phyloP scores from a whole-genome alignment of 2,113 vertebrate genomes.

The Clupea harengus region DNA sequence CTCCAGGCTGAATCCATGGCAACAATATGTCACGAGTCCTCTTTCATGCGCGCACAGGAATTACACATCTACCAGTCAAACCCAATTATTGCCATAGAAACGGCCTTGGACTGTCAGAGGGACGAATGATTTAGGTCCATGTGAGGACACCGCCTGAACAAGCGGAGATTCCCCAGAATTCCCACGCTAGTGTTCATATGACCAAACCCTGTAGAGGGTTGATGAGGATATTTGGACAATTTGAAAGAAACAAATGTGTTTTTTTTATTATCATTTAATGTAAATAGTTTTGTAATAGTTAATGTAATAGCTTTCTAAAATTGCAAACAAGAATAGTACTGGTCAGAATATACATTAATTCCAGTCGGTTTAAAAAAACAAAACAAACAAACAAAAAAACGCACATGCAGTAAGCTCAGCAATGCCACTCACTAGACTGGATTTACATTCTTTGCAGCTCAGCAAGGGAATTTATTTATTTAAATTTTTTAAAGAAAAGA shows the following conservation, averaged over 20 bases:
- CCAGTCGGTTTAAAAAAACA: background rate
- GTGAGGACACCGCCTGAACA: slow-evolving; percentile 67
- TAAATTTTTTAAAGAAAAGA: background rate
- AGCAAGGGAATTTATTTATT: background rate
- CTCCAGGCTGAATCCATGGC: slow-evolving; percentile 46
- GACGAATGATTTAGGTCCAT: slow-evolving; percentile 54
- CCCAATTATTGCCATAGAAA: slow-evolving; percentile 23
- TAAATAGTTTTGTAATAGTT: background rate
- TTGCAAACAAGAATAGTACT: background rate
- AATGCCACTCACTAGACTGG: background rate
- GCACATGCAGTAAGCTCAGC: background rate
- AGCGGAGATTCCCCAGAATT: slow-evolving; percentile 46
- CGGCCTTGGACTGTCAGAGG: slow-evolving; percentile 10
- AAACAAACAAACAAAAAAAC: too few species aligned
- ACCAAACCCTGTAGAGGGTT: background rate
- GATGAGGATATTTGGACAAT: background rate
- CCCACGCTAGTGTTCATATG: slow-evolving; percentile 19
- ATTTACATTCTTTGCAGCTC: background rate
- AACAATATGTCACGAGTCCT: slow-evolving; percentile 46
- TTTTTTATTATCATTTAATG: background rate
- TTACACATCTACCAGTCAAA: slow-evolving; percentile 58
- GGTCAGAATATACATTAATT: background rate
- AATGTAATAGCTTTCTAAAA: background rate
- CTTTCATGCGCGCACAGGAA: slow-evolving; percentile 65
- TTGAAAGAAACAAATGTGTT: background rate